These are phyloP conservation scores for Acanthopleura granulata DNA, from an alignment of 2,888 invertebrate genomes.

Conservation along the genomic window DNA sequence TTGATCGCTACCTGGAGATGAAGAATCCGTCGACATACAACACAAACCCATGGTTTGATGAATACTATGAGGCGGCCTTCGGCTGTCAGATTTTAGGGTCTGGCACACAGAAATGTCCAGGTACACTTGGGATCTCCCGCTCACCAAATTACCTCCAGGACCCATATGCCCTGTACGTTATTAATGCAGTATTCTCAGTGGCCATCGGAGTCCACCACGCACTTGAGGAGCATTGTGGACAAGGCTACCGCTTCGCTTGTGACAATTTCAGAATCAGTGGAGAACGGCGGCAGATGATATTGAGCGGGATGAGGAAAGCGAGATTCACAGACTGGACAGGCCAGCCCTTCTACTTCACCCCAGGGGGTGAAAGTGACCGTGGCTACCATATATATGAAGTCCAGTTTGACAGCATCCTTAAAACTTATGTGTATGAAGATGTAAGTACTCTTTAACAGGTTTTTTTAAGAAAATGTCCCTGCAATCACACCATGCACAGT, in stretches of 20 bases:
- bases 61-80: conserved; percentile 67
- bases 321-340: conserved; percentile 55
- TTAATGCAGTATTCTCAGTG: conserved; percentile 63
- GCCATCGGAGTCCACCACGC: conserved; percentile 58
- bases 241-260: conserved; percentile 18
- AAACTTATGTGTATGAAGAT: conserved; percentile 43
- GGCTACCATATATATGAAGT: conserved; percentile 62
- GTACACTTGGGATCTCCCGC: not conserved
- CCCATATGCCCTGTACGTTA: conserved; percentile 61
- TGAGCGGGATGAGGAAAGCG: conserved; percentile 44
- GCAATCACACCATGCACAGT: too few species aligned
- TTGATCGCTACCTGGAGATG: conserved; percentile 58
- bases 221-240: conserved; percentile 41
- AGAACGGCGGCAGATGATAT: conserved; percentile 50
- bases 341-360: conserved; percentile 57
- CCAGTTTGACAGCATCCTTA: conserved; percentile 20
- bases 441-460: conserved; percentile 39
- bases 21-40: conserved; percentile 55
- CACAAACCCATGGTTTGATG: conserved; percentile 70
- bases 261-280: conserved; percentile 47
- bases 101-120: not conserved
- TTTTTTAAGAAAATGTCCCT: too few species aligned
- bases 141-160: conserved; percentile 52
- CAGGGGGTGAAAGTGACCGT: conserved; percentile 57
- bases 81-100: conserved; percentile 44